Conservation (phyloP, 2,797 vertebrate genomes). For the Falco cherrug region DNA sequence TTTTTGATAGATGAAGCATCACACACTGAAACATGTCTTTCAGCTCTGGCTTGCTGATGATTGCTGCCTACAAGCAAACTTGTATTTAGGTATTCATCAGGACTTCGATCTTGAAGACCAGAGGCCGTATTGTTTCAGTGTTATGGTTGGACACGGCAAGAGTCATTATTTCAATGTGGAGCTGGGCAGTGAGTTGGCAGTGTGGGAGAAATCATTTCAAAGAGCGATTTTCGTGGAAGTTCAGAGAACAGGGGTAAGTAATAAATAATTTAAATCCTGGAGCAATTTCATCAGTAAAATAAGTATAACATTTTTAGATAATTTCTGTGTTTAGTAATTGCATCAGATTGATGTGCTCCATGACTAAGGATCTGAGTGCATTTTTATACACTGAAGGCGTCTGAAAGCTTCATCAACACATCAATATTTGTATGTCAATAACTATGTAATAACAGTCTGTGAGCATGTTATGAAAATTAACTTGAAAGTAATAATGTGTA, state of each 20-base stretch:
- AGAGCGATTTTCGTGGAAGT: conserved; percentile 92
- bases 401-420: not conserved
- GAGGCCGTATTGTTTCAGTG: conserved; percentile 88
- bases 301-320: not conserved
- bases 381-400: not conserved
- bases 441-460: not conserved
- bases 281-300: not conserved
- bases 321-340: not conserved
- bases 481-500: not conserved
- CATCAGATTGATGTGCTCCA: not conserved
- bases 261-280: not conserved
- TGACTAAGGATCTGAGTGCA: not conserved
- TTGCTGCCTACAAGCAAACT: conserved; percentile 90
- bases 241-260: conserved; percentile 88
- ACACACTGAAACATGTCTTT: conserved; percentile 66
- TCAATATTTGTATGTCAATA: not conserved
- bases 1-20: conserved; percentile 44
- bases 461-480: not conserved
- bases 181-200: conserved; percentile 85
- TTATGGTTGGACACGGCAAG: conserved; percentile 87
- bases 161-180: conserved; percentile 90
- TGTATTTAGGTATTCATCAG: conserved; percentile 86
- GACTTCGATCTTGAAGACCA: conserved; percentile 85
- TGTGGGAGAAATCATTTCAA: conserved; percentile 94
- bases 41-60: conserved; percentile 91